A percentile compares a stretch with the other conserved stretches of the same genome.
These are phyloP conservation scores for Nerophis lumbriciformis DNA, from an alignment of 2,113 vertebrate species.

Conservation along the genomic window DNA sequence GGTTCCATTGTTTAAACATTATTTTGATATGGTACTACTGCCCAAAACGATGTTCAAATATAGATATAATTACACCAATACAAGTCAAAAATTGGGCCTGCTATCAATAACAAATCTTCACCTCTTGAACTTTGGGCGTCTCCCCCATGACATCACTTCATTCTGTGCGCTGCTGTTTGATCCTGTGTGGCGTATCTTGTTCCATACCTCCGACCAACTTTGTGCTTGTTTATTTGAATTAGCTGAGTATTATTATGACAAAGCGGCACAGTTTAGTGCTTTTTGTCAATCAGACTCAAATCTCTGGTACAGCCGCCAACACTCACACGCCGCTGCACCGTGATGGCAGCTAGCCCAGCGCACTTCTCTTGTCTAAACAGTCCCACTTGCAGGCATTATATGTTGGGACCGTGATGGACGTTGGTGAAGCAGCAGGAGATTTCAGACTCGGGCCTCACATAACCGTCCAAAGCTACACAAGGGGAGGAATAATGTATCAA, in stretches of 20 bases:
- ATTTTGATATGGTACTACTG: no score
- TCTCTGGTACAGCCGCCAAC: slow-evolving; percentile 51
- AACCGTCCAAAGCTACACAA: slow-evolving; percentile 43
- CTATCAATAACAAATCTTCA: slow-evolving; percentile 14
- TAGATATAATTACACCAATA: neutral
- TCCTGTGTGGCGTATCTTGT: slow-evolving; percentile 31
- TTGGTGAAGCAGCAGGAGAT: slow-evolving; percentile 39
- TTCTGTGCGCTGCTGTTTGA: slow-evolving; percentile 21
- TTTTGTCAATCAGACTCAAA: slow-evolving; percentile 49
- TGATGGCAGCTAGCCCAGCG: slow-evolving; percentile 29
- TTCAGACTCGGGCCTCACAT: slow-evolving; percentile 17
- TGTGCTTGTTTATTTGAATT: slow-evolving; percentile 58
- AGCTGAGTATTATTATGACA: slow-evolving; percentile 57
- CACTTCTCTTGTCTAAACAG: slow-evolving; percentile 38
- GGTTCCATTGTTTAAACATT: no score
- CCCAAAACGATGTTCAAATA: neutral
- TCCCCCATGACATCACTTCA: slow-evolving; percentile 6
- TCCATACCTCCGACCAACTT: slow-evolving; percentile 33
- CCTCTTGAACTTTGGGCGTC: neutral
- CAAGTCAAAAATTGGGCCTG: neutral
- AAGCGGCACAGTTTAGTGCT: slow-evolving; percentile 57
- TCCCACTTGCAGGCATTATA: slow-evolving; percentile 36
- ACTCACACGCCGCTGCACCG: slow-evolving; percentile 40
- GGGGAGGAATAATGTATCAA: slow-evolving; percentile 47
- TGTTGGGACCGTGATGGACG: slow-evolving; percentile 38